Evolutionary conservation across 2,888 invertebrate species (phyloP).

Genomic region (Synergus laeviventris): DNA sequence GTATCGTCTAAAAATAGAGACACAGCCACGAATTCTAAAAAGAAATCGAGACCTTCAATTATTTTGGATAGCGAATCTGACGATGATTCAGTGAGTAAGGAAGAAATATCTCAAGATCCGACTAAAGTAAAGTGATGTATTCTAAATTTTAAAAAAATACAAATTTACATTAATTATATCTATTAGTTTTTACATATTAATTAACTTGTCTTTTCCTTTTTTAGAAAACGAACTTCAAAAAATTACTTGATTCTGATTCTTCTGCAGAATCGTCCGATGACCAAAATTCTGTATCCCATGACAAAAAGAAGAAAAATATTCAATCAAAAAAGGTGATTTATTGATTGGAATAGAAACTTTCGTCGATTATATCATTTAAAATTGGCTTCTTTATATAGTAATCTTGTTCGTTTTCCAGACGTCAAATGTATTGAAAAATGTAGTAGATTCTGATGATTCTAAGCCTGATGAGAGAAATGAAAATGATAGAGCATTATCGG

Average conservation of each 20-base stretch:
- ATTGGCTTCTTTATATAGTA: background rate
- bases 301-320: conserved; percentile 24
- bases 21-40: conserved; percentile 4
- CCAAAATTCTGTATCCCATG: conserved; percentile 43
- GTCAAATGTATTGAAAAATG: background rate
- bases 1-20: conserved; percentile 13
- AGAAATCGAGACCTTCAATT: background rate
- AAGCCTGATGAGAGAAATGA: conserved; percentile 9
- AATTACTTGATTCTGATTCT: conserved; percentile 49
- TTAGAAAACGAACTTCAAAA: background rate
- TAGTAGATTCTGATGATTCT: conserved; percentile 30
- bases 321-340: conserved; percentile 42
- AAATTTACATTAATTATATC: background rate
- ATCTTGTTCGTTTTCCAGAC: background rate
- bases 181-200: background rate
- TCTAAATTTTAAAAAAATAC: background rate
- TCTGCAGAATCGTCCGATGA: conserved; percentile 8
- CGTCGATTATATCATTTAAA: background rate
- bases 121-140: background rate
- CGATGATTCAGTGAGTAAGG: conserved; percentile 8
- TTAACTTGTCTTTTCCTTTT: background rate
- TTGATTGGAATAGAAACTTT: conserved; percentile 18
- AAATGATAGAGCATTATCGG: conserved; percentile 9
- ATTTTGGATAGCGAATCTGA: conserved; percentile 3
- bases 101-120: conserved; percentile 36